Conservation (phyloP, 2,888 invertebrate species). For the Gibbula magus region DNA sequence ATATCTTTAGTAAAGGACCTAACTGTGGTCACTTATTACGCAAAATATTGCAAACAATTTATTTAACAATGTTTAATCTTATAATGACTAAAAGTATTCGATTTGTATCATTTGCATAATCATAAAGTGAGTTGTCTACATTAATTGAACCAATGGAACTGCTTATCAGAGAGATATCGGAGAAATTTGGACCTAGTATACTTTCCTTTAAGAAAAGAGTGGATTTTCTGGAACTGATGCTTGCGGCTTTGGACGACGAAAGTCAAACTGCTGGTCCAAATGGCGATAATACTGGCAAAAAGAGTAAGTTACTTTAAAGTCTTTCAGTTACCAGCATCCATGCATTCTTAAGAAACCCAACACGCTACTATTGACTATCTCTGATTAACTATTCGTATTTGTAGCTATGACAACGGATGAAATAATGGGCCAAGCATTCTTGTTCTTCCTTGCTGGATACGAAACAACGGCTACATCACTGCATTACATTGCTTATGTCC, state of each 20-base stretch:
- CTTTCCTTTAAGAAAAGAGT: background rate
- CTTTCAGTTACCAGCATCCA: background rate
- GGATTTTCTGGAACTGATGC: constrained; percentile 50
- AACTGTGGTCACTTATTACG: no score
- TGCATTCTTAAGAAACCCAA: no score
- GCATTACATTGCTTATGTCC: constrained; percentile 43
- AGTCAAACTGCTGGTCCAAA: background rate
- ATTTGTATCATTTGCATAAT: no score
- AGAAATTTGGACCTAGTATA: no score
- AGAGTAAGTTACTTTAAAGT: background rate
- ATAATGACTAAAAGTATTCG: no score
- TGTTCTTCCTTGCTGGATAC: constrained; percentile 58
- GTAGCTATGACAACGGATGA: constrained; percentile 51
- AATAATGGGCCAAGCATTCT: constrained; percentile 47
- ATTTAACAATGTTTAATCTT: no score
- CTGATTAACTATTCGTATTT: background rate
- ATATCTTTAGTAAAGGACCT: no score
- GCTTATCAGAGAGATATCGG: no score
- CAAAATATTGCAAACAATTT: no score
- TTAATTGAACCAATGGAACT: no score
- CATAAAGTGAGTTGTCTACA: no score
- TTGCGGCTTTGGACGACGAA: constrained; percentile 43
- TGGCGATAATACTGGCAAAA: background rate
- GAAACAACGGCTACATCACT: constrained; percentile 57
- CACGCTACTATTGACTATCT: background rate